phyloP scores from a whole-genome alignment of 2,888 invertebrate genomes.

The Apodemia zela region DNA sequence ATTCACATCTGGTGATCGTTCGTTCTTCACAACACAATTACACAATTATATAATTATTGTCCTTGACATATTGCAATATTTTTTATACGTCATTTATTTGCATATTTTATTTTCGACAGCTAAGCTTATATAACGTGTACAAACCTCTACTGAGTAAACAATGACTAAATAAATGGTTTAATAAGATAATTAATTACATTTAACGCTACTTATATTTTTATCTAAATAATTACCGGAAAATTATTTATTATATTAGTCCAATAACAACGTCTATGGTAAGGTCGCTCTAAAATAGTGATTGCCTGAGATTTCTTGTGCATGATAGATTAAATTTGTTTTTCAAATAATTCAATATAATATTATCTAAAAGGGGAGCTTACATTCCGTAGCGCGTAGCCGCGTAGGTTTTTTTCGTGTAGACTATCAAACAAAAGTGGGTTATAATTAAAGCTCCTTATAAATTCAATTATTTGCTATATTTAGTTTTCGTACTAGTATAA shows the following conservation, averaged over 20 bases:
- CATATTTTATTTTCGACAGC: conserved; percentile 15
- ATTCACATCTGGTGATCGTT: conserved; percentile 14
- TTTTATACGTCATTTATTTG: conserved; percentile 18
- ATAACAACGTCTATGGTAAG: background rate
- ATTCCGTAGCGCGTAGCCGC: background rate
- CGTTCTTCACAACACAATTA: conserved; percentile 12
- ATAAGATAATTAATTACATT: background rate
- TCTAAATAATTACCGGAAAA: background rate
- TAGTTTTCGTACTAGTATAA: no score
- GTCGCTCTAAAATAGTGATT: background rate
- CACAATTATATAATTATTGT: conserved; percentile 17
- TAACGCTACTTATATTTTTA: background rate
- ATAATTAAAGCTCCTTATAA: no score
- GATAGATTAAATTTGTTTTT: background rate
- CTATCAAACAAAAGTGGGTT: no score
- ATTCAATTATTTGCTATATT: no score
- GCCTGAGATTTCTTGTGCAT: background rate
- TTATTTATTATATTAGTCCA: background rate
- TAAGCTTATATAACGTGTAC: background rate
- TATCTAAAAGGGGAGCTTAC: background rate
- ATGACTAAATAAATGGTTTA: background rate
- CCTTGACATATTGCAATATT: conserved; percentile 24
- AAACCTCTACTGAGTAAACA: background rate
- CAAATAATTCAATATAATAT: background rate
- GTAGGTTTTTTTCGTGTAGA: background rate